Evolutionary conservation across 1,140 invertebrate genomes (phyloP), one percentile per base, ranked within the genome.

Genomic region (Platyura marginata): DNA sequence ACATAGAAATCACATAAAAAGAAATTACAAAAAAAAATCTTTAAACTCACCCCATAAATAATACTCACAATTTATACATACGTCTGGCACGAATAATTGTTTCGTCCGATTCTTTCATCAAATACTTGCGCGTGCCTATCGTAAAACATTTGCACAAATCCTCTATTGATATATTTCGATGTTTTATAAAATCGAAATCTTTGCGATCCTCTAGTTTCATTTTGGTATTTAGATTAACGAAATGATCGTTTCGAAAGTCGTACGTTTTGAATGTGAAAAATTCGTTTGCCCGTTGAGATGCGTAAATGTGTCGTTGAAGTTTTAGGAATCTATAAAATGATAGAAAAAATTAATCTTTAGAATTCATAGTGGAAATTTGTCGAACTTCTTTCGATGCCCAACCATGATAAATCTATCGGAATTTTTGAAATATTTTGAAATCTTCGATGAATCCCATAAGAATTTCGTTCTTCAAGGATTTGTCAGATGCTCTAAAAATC

Each of bases 221-320:
- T 49, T 55, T 8, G 18, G 41, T 3, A 3, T 38, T 19, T 18
- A 37, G 16, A 40, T 45, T 59, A 48, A 21, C 65, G 46, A 41
- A 58, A 64, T 50, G 47, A 49, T 8, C 68, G 53, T 75, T 81
- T 25, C 66, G 67, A 53, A 84, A 86, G 19, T 64, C 56, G 44
- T 69, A 63, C 46, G 61, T 48, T 53, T 96, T 74, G 0, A 68
- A 74, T 0, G 83, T 71, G 51, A 91, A 96, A 51, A 79, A 84
- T 38, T 77, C 65, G 3, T 94, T 51, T 3, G 80, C 82, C 8
- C 63, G 63, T 23, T 81, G 79, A 0, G 85, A 81, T 35, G 75
- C 75, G 49, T 79, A 81, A 8, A 94, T 72, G 47, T 80, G 77
- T 10, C 79, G 67, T 53, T 93, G 86, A 19, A 93, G 61, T 57